These are phyloP conservation scores for Anser brachyrhynchus DNA, from an alignment of 2,113 vertebrate species.

Conservation along the genomic window DNA sequence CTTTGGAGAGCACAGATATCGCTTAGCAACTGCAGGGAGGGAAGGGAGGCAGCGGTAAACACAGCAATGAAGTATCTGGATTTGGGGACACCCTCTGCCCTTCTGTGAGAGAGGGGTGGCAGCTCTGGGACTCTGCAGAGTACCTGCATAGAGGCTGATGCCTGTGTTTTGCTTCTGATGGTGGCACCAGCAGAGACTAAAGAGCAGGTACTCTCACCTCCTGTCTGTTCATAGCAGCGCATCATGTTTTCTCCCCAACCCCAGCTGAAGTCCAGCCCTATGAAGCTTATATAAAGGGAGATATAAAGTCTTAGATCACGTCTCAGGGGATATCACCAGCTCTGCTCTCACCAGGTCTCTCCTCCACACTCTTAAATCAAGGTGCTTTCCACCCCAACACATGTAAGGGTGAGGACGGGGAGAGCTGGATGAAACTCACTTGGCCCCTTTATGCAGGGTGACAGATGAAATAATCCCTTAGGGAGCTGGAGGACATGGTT, in stretches of 20 bases:
- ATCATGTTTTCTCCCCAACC: neutral
- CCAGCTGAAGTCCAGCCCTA: neutral
- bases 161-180: neutral
- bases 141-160: neutral
- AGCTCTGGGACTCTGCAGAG: neutral
- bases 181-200: neutral
- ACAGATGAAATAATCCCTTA: neutral
- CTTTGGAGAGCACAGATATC: conserved; percentile 71
- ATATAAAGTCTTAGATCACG: neutral
- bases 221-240: accelerated
- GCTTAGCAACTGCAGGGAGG: conserved; percentile 77
- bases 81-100: conserved; percentile 8
- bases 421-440: neutral
- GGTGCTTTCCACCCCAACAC: neutral
- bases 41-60: neutral
- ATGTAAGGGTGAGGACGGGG: neutral
- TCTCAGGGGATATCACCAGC: neutral
- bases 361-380: neutral
- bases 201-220: neutral
- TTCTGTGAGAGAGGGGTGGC: neutral
- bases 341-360: neutral
- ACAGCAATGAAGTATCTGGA: neutral
- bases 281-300: neutral
- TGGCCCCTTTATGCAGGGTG: neutral
- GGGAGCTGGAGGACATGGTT: neutral